phyloP scores from a whole-genome alignment of 2,113 vertebrate species.

The Ovis canadensis region DNA sequence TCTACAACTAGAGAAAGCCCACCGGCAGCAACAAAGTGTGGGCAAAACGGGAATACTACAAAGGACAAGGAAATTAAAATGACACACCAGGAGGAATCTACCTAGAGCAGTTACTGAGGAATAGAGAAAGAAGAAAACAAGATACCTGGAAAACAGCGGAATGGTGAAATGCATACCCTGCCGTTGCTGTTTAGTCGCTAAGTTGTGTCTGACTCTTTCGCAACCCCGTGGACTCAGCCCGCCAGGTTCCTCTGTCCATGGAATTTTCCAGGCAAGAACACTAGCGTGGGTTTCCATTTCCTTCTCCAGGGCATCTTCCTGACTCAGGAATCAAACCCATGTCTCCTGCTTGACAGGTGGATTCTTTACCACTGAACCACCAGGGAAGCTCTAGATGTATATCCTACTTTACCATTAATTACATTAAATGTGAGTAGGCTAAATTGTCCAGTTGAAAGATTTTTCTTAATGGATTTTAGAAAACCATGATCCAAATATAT shows the following conservation, averaged over 20 bases:
- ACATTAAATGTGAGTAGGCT: background rate
- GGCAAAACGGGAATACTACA: background rate
- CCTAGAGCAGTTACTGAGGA: background rate
- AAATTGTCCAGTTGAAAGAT: background rate
- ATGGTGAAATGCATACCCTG: background rate
- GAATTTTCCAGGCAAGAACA: background rate
- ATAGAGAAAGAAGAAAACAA: background rate
- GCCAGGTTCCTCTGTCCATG: background rate
- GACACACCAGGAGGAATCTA: background rate
- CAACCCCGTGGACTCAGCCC: background rate
- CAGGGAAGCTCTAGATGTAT: background rate
- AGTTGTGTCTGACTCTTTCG: background rate
- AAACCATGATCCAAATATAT: background rate
- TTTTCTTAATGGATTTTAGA: background rate
- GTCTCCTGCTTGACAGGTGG: background rate
- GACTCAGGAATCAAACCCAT: background rate
- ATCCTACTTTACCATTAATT: background rate
- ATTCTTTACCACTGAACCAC: background rate
- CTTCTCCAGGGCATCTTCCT: background rate
- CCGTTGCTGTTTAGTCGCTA: background rate
- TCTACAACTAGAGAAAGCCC: background rate
- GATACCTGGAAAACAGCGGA: background rate
- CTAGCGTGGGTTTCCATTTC: background rate
- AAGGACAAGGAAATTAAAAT: background rate
- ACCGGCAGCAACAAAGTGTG: background rate